Evolutionary conservation across 2,797 vertebrate species (phyloP).

Genomic region (Darevskia nairensis): DNA sequence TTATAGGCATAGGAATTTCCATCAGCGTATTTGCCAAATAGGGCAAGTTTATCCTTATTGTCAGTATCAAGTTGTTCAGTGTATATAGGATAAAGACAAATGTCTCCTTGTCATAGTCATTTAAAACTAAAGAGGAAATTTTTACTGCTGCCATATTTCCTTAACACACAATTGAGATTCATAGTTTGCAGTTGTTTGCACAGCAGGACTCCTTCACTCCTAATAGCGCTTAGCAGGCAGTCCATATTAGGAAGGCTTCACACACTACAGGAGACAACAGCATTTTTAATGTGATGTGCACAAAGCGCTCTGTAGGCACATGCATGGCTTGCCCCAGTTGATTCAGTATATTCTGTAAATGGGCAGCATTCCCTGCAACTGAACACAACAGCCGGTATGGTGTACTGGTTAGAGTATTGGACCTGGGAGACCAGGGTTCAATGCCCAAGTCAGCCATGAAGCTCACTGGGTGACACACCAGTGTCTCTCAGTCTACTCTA

Average conservation of each 20-base stretch:
- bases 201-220: not conserved
- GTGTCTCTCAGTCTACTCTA: not conserved
- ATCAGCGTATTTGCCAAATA: not conserved
- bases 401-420: not conserved
- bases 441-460: too few relatives aligned
- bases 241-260: not conserved
- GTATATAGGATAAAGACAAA: constrained; percentile 6
- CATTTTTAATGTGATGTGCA: constrained; percentile 18
- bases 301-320: not conserved
- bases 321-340: not conserved
- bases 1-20: not conserved
- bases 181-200: constrained; percentile 4
- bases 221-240: not conserved
- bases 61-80: not conserved
- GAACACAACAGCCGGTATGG: not conserved
- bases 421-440: not conserved
- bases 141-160: not conserved
- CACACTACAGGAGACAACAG: not conserved
- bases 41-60: not conserved
- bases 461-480: too few relatives aligned
- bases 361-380: not conserved
- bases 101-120: not conserved
- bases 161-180: constrained; percentile 18
- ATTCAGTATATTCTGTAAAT: not conserved
- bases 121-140: constrained; percentile 7